Evolutionary conservation across 2,113 vertebrate genomes (phyloP), one percentile per base, ranked within the genome.

Genomic region (Willisornis vidua): DNA sequence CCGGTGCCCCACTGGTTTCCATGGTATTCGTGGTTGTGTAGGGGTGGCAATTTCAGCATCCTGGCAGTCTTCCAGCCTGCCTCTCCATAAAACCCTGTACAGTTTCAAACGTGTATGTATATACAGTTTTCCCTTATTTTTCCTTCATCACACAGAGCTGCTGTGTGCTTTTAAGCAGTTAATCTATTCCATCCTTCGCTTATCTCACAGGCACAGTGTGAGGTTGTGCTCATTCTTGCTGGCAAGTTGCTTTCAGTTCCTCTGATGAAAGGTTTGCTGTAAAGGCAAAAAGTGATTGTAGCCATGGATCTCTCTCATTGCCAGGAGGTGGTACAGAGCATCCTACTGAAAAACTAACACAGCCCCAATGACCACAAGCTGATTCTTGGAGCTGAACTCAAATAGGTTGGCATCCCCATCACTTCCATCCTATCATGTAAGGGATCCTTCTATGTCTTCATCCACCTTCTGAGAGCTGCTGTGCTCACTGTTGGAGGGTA

Each of bases 21-120:
- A 97, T 96, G 93, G 95, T 93, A 91, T 82, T 94, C 4, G 5
- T 92, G 82, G 91, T 65, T 92, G 85, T 89, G 74, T 48, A 95
- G 72, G 77, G 92, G 92, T 89, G 74, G 92, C 81, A 89, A 75
- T 94, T 89, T 91, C 89, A 95, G 77, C 52, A 25, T 81, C 73
- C 85, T 95, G 92, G 93, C 95, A 91, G 92, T 39, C 82, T 89
- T 93, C 85, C 96, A 96, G 81, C 52, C 87, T 91, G 96, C 93
- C 66, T 96, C 68, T 84, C 90, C 46, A 75, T 74, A 89, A 93
- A 86, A 81, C 33, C 51, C 81, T 74, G 48, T 78, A 43, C 4
- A 2, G 48, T 95, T 96, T 89, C 87, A 85, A 95, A 63, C 0
- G 5, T 74, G 90, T 87, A 68, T 84, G 54, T 68, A 68, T 55